phyloP scores from a whole-genome alignment of 1,140 invertebrate species.

The Planococcus citri region DNA sequence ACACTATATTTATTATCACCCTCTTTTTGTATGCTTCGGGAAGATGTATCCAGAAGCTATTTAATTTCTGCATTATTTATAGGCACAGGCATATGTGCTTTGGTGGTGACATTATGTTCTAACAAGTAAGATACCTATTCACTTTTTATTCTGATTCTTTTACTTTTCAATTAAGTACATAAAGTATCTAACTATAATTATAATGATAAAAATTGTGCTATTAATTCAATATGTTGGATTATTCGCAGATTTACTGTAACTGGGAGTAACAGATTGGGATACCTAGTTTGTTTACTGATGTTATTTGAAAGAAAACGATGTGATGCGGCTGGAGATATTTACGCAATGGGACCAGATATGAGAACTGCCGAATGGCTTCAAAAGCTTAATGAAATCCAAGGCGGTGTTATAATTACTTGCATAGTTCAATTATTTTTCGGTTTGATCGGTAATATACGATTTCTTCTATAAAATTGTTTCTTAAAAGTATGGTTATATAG shows the following conservation, averaged over 20 bases:
- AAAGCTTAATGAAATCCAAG: constrained; percentile 17
- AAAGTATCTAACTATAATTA: no score
- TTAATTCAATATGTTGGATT: not conserved
- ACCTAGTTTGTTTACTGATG: constrained; percentile 13
- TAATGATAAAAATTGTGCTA: not conserved
- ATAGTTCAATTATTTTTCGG: constrained; percentile 22
- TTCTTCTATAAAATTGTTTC: no score
- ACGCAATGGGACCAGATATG: constrained; percentile 16
- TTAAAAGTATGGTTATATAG: no score
- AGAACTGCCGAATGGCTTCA: constrained; percentile 23
- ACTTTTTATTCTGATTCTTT: no score
- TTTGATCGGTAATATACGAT: constrained; percentile 25
- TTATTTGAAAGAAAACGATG: not conserved
- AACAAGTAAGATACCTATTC: not conserved
- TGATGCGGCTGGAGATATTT: constrained; percentile 18
- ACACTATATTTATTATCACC: not conserved
- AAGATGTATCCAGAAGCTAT: not conserved
- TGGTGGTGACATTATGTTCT: not conserved
- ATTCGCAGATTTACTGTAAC: constrained; percentile 22
- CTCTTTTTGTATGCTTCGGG: not conserved
- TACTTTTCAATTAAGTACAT: no score
- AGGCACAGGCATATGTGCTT: not conserved
- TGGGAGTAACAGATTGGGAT: constrained; percentile 21
- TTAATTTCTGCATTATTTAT: not conserved
- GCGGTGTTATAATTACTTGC: constrained; percentile 11